phyloP scores from a whole-genome alignment of 1,140 invertebrate species.

The Drosophila teissieri region DNA sequence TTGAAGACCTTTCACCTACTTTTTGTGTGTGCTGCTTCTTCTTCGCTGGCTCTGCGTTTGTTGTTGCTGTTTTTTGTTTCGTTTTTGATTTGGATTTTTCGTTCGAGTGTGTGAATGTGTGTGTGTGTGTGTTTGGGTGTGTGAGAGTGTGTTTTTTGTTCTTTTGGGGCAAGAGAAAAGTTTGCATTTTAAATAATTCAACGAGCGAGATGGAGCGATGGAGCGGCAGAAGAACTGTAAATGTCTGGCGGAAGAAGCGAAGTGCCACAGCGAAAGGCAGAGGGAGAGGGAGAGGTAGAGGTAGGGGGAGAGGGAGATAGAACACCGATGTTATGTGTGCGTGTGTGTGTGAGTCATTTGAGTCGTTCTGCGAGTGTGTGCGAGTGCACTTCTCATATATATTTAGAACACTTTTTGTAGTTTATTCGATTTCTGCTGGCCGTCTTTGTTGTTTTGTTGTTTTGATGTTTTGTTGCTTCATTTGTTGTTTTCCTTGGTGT shows the following conservation, averaged over 20 bases:
- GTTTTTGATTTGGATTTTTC: slow-evolving; percentile 21
- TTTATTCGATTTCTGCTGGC: slow-evolving; percentile 32
- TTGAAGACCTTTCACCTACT: slow-evolving; percentile 82
- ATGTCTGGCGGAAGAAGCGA: slow-evolving; percentile 22
- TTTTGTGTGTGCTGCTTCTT: slow-evolving; percentile 53
- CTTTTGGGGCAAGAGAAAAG: slow-evolving; percentile 23
- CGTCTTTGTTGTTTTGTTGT: slow-evolving; percentile 3
- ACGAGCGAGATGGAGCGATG: slow-evolving; percentile 21
- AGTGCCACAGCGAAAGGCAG: background rate
- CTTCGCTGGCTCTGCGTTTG: slow-evolving; percentile 14
- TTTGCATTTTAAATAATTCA: slow-evolving; percentile 48
- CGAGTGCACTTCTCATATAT: slow-evolving; percentile 36
- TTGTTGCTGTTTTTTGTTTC: slow-evolving; percentile 42
- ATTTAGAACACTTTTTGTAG: slow-evolving; percentile 45
- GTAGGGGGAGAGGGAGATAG: background rate
- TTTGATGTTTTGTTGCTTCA: background rate
- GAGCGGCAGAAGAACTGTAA: slow-evolving; percentile 22
- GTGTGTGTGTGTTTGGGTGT: background rate
- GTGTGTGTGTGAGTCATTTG: slow-evolving; percentile 27
- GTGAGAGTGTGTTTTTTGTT: background rate
- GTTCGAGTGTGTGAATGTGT: background rate
- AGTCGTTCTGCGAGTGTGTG: slow-evolving; percentile 28
- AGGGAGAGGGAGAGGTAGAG: background rate
- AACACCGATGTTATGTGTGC: slow-evolving; percentile 38
- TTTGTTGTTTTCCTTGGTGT: background rate